phyloP scores from a whole-genome alignment of 1,140 invertebrate species.

The Ostrea denselamellosa region DNA sequence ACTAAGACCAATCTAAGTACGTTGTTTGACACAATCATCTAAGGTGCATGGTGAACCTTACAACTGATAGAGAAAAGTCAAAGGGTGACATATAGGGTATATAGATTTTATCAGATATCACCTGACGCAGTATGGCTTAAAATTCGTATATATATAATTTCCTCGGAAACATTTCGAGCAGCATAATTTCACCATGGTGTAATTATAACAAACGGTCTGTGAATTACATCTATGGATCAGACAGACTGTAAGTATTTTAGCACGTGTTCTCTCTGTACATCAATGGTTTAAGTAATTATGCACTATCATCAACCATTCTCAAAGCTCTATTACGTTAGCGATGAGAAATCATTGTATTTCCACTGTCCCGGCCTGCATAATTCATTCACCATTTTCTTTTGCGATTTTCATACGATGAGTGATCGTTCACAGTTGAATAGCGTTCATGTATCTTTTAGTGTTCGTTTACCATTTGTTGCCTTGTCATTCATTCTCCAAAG shows the following conservation, averaged over 20 bases:
- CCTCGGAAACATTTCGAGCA: background rate
- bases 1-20: background rate
- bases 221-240: slow-evolving; percentile 1
- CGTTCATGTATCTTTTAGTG: too few relatives aligned
- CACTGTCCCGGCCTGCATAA: too few relatives aligned
- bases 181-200: background rate
- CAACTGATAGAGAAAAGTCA: background rate
- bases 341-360: too few relatives aligned
- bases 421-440: too few relatives aligned
- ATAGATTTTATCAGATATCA: background rate
- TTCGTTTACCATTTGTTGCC: too few relatives aligned
- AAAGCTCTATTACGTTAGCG: too few relatives aligned
- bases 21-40: background rate
- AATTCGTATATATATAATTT: background rate
- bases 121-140: background rate
- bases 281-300: too few relatives aligned
- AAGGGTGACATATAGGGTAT: background rate
- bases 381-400: too few relatives aligned
- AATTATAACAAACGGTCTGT: background rate
- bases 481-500: too few relatives aligned
- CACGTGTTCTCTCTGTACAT: background rate
- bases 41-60: background rate
- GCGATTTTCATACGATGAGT: too few relatives aligned
- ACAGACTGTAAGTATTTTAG: background rate
- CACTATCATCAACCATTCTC: too few relatives aligned